phyloP scores from a whole-genome alignment of 2,113 vertebrate species.

The Pelecanus crispus region DNA sequence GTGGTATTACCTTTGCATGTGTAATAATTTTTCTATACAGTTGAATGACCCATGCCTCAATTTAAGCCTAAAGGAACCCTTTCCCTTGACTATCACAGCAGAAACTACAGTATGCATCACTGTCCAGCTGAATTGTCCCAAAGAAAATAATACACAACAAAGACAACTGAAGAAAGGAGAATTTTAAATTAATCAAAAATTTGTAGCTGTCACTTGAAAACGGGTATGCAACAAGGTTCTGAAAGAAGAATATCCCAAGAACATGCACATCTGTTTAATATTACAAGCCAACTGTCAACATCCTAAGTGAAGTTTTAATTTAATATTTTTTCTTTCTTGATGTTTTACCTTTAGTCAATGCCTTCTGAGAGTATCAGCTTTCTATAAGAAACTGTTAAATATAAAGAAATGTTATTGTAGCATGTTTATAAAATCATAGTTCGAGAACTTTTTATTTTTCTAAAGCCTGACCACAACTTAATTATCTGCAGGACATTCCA shows the following conservation, averaged over 20 bases:
- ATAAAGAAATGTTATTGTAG: conserved; percentile 98
- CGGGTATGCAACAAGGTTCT: conserved; percentile 70
- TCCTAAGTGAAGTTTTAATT: conserved; percentile 97
- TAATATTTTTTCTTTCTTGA: conserved; percentile 98
- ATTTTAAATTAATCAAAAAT: conserved; percentile 78
- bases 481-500: conserved; percentile 94
- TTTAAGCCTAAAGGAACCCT: background rate
- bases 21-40: conserved; percentile 15
- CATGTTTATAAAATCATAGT: conserved; percentile 97
- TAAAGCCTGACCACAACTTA: conserved; percentile 87
- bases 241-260: conserved; percentile 83
- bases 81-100: background rate
- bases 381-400: conserved; percentile 95
- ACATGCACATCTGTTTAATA: conserved; percentile 94
- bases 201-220: conserved; percentile 78
- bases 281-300: conserved; percentile 94
- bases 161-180: conserved; percentile 49
- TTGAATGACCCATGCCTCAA: conserved; percentile 17
- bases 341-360: conserved; percentile 98
- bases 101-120: background rate
- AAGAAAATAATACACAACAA: conserved; percentile 46
- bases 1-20: no score
- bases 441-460: conserved; percentile 83
- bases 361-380: conserved; percentile 94
- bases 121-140: background rate